These are phyloP conservation scores for Hanleya hanleyi DNA, from an alignment of 2,888 invertebrate species.

Conservation along the genomic window DNA sequence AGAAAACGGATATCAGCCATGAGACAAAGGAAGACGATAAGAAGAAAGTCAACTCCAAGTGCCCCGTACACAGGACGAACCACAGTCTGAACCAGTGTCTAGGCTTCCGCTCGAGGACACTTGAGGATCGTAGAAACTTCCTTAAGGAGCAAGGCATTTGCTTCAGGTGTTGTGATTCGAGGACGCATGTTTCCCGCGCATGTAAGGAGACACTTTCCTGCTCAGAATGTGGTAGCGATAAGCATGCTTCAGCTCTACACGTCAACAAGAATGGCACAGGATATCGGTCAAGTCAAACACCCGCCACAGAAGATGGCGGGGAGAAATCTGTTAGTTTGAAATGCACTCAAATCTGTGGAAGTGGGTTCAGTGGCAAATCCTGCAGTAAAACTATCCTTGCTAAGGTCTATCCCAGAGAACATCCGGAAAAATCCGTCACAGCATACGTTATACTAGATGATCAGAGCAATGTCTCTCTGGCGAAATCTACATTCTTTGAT, in stretches of 20 bases:
- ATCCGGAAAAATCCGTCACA: slow-evolving; percentile 7
- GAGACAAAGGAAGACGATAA: neutral
- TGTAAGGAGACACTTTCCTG: slow-evolving; percentile 29
- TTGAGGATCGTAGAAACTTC: slow-evolving; percentile 21
- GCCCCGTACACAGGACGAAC: slow-evolving; percentile 16
- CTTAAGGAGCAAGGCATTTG: slow-evolving; percentile 19
- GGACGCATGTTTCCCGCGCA: neutral
- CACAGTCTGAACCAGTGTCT: slow-evolving; percentile 24
- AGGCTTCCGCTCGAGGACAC: slow-evolving; percentile 15
- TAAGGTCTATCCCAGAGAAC: slow-evolving; percentile 4
- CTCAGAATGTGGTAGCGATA: slow-evolving; percentile 22
- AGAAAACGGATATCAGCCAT: too few species aligned
- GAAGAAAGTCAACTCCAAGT: neutral
- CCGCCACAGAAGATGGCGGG: neutral
- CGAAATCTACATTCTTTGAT: neutral
- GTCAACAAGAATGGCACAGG: too few species aligned
- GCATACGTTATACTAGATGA: neutral
- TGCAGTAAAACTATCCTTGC: slow-evolving; percentile 18
- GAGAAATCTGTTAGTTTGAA: neutral
- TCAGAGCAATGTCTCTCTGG: slow-evolving; percentile 7
- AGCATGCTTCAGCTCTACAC: slow-evolving; percentile 27
- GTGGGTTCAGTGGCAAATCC: slow-evolving; percentile 20
- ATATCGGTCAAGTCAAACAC: neutral
- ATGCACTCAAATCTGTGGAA: slow-evolving; percentile 20
- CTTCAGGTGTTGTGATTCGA: slow-evolving; percentile 25